Conservation (phyloP, 2,113 vertebrate genomes). For the Chionis minor region DNA sequence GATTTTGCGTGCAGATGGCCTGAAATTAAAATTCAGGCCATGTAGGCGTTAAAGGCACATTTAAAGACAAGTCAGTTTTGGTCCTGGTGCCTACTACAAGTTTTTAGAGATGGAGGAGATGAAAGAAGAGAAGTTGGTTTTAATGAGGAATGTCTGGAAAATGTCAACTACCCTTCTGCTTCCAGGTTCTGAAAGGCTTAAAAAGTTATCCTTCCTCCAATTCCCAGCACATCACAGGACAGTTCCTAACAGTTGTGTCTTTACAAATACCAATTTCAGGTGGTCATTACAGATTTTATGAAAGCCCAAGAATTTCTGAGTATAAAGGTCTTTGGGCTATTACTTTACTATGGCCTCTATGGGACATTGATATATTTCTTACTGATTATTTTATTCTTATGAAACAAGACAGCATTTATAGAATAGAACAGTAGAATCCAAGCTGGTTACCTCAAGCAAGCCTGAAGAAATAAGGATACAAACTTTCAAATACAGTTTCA, state of each 20-base stretch:
- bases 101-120: not conserved
- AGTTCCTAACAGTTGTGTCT: not conserved
- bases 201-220: not conserved
- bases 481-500: not conserved
- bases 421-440: not conserved
- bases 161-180: not conserved
- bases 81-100: not conserved
- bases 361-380: not conserved
- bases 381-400: not conserved
- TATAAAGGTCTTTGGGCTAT: not conserved
- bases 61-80: not conserved
- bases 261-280: not conserved
- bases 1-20: not conserved
- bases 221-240: not conserved
- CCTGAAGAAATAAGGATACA: not conserved
- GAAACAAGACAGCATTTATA: not conserved
- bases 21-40: not conserved
- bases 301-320: not conserved
- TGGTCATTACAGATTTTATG: not conserved
- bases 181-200: not conserved
- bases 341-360: not conserved
- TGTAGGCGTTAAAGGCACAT: not conserved
- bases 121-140: not conserved
- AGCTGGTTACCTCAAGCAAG: not conserved
- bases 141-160: not conserved